phyloP scores from a whole-genome alignment of 2,888 invertebrate species.

The Ochlodes sylvanus region DNA sequence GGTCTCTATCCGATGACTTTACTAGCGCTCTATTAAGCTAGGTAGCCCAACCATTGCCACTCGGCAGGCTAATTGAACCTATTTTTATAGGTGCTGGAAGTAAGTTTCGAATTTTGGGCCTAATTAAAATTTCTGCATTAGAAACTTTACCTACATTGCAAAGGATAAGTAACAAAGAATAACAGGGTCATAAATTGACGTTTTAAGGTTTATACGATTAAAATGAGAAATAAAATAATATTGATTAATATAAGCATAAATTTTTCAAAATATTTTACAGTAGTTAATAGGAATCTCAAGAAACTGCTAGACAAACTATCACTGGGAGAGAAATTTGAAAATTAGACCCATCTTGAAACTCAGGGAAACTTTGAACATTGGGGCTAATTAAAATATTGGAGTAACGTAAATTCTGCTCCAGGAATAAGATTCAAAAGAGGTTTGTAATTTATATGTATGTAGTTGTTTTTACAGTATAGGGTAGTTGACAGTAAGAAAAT shows the following conservation, averaged over 20 bases:
- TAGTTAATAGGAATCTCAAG: not conserved
- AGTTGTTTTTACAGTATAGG: too few relatives aligned
- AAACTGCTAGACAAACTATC: not conserved
- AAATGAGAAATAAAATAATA: too few relatives aligned
- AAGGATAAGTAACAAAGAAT: not conserved
- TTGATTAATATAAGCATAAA: too few relatives aligned
- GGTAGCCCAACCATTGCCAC: too few relatives aligned
- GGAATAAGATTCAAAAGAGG: slow-evolving; percentile 39
- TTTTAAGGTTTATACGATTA: too few relatives aligned
- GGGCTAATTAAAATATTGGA: slow-evolving; percentile 45
- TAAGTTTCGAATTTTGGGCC: slow-evolving; percentile 4
- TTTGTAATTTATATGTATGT: too few relatives aligned
- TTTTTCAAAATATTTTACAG: too few relatives aligned
- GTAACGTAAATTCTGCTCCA: slow-evolving; percentile 16
- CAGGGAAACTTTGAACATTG: slow-evolving; percentile 30
- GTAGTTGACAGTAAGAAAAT: too few relatives aligned
- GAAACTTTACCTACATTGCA: not conserved
- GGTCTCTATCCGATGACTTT: too few relatives aligned
- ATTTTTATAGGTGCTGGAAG: slow-evolving; percentile 10
- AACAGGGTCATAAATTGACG: too few relatives aligned
- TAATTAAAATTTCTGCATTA: slow-evolving; percentile 13
- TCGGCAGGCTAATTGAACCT: too few relatives aligned
- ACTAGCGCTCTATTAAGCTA: too few relatives aligned
- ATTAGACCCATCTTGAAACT: not conserved
- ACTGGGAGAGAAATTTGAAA: not conserved